Evolutionary conservation across 2,888 invertebrate genomes (phyloP).

Genomic region (Microctonus hyperodae): DNA sequence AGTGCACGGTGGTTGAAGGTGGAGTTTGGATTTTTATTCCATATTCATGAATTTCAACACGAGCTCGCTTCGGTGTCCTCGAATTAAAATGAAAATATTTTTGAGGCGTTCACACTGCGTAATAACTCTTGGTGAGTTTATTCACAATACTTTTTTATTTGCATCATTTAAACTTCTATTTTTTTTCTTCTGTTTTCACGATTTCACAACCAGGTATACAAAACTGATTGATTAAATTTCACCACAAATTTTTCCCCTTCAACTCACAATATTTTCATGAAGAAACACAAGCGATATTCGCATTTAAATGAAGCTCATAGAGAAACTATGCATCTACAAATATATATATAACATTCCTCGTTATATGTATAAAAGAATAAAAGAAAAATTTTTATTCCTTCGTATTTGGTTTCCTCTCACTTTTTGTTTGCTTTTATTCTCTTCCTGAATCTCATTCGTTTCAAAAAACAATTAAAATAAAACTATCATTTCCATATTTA

Average conservation of each 20-base stretch:
- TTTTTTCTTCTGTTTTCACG: not conserved
- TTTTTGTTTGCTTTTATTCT: too few relatives aligned
- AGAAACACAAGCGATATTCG: not conserved
- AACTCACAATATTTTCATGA: not conserved
- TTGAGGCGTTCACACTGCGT: slow-evolving; percentile 23
- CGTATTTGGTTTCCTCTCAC: too few relatives aligned
- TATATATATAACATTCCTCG: too few relatives aligned
- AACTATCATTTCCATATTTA: too few relatives aligned
- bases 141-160: slow-evolving; percentile 15
- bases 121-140: slow-evolving; percentile 25
- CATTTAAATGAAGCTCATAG: not conserved
- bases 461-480: too few relatives aligned
- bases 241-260: not conserved
- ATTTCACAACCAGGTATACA: slow-evolving; percentile 1
- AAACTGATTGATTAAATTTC: slow-evolving; percentile 25
- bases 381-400: too few relatives aligned
- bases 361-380: too few relatives aligned
- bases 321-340: too few relatives aligned
- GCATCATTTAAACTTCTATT: not conserved
- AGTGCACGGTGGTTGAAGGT: not conserved
- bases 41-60: slow-evolving; percentile 29
- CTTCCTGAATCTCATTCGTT: too few relatives aligned
- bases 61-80: slow-evolving; percentile 10
- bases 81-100: slow-evolving; percentile 31
- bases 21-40: slow-evolving; percentile 23